phyloP scores from a whole-genome alignment of 2,888 invertebrate species.

The Eugnorisma glareosa region DNA sequence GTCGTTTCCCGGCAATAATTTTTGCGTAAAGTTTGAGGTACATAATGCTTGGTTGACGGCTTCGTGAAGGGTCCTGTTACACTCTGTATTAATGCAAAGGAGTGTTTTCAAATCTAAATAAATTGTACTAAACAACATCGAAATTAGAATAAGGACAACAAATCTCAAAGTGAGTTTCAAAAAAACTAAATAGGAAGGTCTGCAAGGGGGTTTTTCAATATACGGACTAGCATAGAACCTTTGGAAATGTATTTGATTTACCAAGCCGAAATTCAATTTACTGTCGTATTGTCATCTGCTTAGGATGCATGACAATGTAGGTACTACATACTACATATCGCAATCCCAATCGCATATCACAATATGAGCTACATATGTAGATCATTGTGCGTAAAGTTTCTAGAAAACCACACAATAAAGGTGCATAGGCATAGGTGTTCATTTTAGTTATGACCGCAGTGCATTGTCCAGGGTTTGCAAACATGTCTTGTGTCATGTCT shows the following conservation, averaged over 20 bases:
- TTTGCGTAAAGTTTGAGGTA: too few relatives aligned
- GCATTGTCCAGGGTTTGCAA: conserved; percentile 31
- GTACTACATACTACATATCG: too few relatives aligned
- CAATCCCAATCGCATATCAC: too few relatives aligned
- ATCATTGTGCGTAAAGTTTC: neutral
- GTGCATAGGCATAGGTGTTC: neutral
- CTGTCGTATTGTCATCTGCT: neutral
- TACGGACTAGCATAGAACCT: neutral
- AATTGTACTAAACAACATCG: neutral
- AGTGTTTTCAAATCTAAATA: neutral
- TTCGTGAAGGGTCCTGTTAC: too few relatives aligned
- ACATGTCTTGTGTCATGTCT: conserved; percentile 3
- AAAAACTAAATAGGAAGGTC: neutral
- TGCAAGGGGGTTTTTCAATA: neutral
- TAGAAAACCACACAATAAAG: neutral
- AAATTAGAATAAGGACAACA: neutral
- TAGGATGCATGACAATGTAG: too few relatives aligned
- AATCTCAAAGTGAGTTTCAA: neutral
- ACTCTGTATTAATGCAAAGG: neutral
- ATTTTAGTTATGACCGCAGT: conserved; percentile 18
- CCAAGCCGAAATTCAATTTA: neutral
- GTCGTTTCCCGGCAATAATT: too few relatives aligned
- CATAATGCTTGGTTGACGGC: too few relatives aligned
- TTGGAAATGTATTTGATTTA: neutral
- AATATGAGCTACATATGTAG: neutral